Percentiles rank a stretch among this genome's conserved stretches.
Conservation (phyloP, 2,113 vertebrate genomes). For the Poecile atricapillus region DNA sequence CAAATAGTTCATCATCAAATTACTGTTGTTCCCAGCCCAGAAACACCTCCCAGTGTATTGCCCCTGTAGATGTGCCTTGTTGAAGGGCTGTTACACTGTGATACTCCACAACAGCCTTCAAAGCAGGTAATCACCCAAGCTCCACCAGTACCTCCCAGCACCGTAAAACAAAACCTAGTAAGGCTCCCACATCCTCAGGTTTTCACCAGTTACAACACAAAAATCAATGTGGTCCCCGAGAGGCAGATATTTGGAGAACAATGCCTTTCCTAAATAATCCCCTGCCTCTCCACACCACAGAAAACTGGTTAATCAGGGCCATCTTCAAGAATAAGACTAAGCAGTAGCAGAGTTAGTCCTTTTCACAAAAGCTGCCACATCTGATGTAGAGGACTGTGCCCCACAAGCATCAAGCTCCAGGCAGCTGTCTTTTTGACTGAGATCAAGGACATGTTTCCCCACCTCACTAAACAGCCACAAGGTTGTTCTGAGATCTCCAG, state of each 20-base stretch:
- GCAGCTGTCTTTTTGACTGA: neutral
- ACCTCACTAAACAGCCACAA: neutral
- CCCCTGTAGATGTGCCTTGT: fast-evolving
- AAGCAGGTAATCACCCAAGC: neutral
- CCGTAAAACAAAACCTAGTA: neutral
- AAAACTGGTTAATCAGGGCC: neutral
- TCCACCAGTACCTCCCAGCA: neutral
- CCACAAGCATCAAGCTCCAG: neutral
- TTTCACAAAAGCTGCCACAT: neutral
- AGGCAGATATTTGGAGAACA: neutral
- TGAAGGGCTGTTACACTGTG: neutral
- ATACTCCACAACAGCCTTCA: neutral
- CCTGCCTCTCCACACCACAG: neutral
- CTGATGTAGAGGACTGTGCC: neutral
- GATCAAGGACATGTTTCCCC: neutral
- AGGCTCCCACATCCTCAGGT: neutral
- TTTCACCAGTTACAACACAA: neutral
- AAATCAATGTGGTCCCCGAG: neutral
- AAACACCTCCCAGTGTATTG: neutral
- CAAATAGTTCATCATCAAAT: neutral
- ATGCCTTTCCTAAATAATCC: neutral
- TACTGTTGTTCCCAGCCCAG: neutral
- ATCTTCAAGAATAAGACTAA: neutral
- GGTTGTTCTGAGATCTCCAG: neutral
- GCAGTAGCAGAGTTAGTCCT: neutral